Conservation (phyloP, 2,113 vertebrate genomes). For the Channa argus region DNA sequence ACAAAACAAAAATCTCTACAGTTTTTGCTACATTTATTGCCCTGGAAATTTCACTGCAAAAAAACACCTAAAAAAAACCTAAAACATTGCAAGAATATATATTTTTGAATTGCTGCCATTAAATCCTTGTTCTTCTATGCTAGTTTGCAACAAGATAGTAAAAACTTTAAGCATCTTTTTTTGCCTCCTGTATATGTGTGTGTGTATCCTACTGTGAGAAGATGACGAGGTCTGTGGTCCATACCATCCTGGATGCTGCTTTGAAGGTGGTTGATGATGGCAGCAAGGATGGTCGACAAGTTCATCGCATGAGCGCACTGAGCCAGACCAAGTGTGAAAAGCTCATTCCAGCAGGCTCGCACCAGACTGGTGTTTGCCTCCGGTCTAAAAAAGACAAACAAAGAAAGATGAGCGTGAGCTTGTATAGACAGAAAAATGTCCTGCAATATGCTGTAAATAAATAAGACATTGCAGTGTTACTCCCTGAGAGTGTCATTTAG, state of each 20-base stretch:
- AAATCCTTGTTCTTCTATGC: too few species aligned
- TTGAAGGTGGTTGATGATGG: slow-evolving; percentile 97
- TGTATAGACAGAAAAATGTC: too few species aligned
- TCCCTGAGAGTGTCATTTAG: neutral
- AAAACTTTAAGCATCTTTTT: slow-evolving; percentile 29
- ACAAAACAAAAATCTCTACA: too few species aligned
- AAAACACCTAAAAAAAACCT: too few species aligned
- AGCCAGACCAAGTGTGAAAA: slow-evolving; percentile 96
- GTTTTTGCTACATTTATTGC: too few species aligned
- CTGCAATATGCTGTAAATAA: neutral
- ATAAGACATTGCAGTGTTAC: neutral
- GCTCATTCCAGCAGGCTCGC: slow-evolving; percentile 97
- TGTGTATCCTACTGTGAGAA: slow-evolving; percentile 63
- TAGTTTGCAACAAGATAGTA: neutral
- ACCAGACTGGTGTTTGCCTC: slow-evolving; percentile 96
- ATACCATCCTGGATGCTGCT: slow-evolving; percentile 97
- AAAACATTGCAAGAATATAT: too few species aligned
- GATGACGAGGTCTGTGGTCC: slow-evolving; percentile 59
- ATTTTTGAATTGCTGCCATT: too few species aligned
- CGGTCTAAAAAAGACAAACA: slow-evolving; percentile 83
- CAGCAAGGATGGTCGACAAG: slow-evolving; percentile 95
- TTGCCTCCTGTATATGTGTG: slow-evolving; percentile 27
- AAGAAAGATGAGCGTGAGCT: neutral
- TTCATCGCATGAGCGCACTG: slow-evolving; percentile 99
- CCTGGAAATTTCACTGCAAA: too few species aligned